Conservation (phyloP, 2,113 vertebrate species). For the Channa maculata region DNA sequence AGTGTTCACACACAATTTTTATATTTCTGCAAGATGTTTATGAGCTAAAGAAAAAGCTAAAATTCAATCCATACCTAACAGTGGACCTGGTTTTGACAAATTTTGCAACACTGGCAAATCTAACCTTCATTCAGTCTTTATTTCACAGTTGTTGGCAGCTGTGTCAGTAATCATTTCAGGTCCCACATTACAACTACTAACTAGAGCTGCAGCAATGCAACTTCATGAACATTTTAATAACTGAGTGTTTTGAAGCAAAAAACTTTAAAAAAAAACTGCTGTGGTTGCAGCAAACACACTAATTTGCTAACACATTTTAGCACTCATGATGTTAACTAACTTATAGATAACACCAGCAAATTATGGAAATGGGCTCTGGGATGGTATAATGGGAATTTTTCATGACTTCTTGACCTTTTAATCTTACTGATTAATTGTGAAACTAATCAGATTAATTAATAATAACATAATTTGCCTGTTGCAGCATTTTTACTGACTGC, state of each 20-base stretch:
- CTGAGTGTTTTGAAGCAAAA: background rate
- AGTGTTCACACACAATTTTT: background rate
- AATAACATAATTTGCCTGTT: too few relatives aligned
- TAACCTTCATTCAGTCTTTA: too few relatives aligned
- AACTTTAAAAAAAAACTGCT: background rate
- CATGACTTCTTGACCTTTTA: background rate
- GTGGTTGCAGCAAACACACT: background rate
- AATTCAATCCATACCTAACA: background rate
- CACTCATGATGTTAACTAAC: too few relatives aligned
- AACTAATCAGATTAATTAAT: background rate
- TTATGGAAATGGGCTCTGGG: background rate
- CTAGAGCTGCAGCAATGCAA: too few relatives aligned
- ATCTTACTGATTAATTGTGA: background rate
- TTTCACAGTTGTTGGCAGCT: background rate
- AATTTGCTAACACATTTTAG: too few relatives aligned
- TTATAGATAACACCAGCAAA: background rate
- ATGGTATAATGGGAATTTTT: background rate
- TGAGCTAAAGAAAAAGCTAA: background rate
- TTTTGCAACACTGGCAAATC: too few relatives aligned
- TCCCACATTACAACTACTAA: background rate
- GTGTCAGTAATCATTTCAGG: background rate
- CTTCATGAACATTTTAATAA: too few relatives aligned
- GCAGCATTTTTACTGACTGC: background rate
- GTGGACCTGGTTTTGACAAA: too few relatives aligned
- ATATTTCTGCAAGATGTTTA: background rate